Evolutionary conservation across 2,888 invertebrate genomes (phyloP).

Genomic region (Harmothoe impar): DNA sequence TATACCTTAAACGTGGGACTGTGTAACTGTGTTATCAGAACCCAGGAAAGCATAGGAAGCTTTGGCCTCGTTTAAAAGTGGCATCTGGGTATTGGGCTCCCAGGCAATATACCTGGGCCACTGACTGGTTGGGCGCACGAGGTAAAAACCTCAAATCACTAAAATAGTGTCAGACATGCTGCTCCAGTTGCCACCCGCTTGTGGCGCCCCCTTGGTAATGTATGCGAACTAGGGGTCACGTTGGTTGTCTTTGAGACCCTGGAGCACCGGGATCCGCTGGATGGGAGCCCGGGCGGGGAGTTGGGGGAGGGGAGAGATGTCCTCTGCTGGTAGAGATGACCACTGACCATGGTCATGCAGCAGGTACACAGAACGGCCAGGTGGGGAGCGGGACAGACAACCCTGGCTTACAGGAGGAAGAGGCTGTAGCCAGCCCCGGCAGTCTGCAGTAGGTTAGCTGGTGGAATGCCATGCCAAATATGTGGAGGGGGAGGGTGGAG

Average conservation of each 20-base stretch:
- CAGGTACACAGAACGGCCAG: too few relatives aligned
- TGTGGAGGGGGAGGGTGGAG: constrained; percentile 50
- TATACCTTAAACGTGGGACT: too few relatives aligned
- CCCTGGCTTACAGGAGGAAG: not conserved
- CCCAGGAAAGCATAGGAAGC: not conserved
- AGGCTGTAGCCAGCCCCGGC: not conserved
- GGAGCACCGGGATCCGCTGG: not conserved
- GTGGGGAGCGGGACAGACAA: not conserved
- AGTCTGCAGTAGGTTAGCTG: not conserved
- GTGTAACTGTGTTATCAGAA: too few relatives aligned
- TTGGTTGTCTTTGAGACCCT: constrained; percentile 32
- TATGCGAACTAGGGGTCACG: constrained; percentile 34
- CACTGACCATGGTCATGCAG: not conserved
- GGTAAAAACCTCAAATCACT: constrained; percentile 36
- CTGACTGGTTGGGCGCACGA: not conserved
- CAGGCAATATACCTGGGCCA: not conserved
- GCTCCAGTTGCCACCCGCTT: constrained; percentile 20
- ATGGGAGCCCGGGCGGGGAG: not conserved
- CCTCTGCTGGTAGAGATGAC: not conserved
- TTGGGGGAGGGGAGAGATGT: not conserved
- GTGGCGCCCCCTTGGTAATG: constrained; percentile 25
- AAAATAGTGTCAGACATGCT: constrained; percentile 50
- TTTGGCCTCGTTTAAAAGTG: constrained; percentile 1
- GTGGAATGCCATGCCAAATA: constrained; percentile 60
- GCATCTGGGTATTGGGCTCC: not conserved